Conservation (phyloP, 1,140 invertebrate genomes). For the Drosophila triauraria region DNA sequence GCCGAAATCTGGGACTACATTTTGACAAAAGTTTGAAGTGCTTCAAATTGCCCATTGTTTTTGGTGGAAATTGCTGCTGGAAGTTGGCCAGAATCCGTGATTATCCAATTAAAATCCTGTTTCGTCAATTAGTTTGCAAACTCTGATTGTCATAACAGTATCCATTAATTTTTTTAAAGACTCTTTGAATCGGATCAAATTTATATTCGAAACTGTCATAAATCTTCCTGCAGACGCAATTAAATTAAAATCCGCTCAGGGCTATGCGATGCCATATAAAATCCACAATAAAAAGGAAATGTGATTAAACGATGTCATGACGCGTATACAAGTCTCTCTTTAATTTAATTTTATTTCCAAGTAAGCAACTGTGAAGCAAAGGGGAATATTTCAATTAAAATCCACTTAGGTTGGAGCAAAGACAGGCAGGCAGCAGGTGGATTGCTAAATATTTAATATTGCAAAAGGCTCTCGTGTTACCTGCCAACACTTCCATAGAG, state of each 20-base stretch:
- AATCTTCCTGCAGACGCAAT: constrained; percentile 12
- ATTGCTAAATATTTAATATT: constrained; percentile 6
- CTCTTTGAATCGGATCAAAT: constrained; percentile 10
- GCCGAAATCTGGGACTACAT: constrained; percentile 1
- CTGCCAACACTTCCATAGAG: neutral
- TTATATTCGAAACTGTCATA: constrained; percentile 1
- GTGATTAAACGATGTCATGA: neutral
- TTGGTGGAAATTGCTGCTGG: neutral
- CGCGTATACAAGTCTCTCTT: neutral
- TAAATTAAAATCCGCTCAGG: constrained; percentile 9
- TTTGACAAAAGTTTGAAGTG: constrained; percentile 28
- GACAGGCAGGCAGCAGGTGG: neutral
- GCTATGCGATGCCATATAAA: neutral
- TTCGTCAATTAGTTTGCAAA: constrained; percentile 6
- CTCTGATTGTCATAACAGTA: neutral
- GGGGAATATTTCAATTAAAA: neutral
- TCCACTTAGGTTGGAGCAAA: neutral
- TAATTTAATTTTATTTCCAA: neutral
- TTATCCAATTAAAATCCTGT: constrained; percentile 12
- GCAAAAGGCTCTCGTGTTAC: neutral
- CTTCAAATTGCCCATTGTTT: constrained; percentile 21
- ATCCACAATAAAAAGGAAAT: constrained; percentile 9
- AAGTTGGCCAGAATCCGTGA: constrained; percentile 4
- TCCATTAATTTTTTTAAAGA: neutral
- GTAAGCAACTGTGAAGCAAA: too few relatives aligned